These are phyloP conservation scores for Empidonax alnorum DNA, from an alignment of 2,113 vertebrate genomes.

Conservation along the genomic window DNA sequence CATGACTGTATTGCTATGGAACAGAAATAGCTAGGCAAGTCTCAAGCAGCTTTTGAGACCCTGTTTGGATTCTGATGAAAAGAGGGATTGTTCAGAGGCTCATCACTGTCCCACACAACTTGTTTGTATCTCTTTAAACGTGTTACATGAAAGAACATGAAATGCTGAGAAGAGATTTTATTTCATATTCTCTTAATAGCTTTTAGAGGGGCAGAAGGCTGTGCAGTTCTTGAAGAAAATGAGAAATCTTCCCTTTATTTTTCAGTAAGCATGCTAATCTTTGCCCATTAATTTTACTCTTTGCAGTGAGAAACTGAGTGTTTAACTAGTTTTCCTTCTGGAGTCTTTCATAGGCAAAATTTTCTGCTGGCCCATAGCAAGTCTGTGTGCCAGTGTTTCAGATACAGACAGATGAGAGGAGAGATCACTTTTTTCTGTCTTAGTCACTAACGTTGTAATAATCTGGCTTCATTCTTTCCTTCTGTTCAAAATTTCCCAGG, in stretches of 20 bases:
- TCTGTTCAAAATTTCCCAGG: background rate
- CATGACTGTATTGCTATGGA: slow-evolving; percentile 57
- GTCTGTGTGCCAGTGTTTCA: background rate
- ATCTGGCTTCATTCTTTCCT: background rate
- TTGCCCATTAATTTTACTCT: background rate
- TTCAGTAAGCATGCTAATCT: background rate
- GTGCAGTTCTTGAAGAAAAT: background rate
- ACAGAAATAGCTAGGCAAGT: slow-evolving; percentile 62
- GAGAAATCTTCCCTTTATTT: background rate
- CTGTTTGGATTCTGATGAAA: slow-evolving; percentile 51
- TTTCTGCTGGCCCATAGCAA: background rate
- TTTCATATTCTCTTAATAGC: background rate
- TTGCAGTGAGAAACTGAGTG: background rate
- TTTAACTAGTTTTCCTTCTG: background rate
- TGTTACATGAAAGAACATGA: background rate
- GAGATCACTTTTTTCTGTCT: background rate
- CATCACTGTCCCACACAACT: background rate
- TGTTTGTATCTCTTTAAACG: slow-evolving; percentile 25
- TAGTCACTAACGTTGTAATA: background rate
- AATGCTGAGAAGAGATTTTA: background rate
- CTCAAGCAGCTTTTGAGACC: slow-evolving; percentile 28
- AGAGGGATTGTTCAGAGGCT: slow-evolving; percentile 12
- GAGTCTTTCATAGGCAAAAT: background rate
- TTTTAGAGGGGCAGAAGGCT: background rate
- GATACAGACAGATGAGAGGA: background rate